Conservation (phyloP, 2,797 vertebrate genomes). For the Bradypus variegatus region DNA sequence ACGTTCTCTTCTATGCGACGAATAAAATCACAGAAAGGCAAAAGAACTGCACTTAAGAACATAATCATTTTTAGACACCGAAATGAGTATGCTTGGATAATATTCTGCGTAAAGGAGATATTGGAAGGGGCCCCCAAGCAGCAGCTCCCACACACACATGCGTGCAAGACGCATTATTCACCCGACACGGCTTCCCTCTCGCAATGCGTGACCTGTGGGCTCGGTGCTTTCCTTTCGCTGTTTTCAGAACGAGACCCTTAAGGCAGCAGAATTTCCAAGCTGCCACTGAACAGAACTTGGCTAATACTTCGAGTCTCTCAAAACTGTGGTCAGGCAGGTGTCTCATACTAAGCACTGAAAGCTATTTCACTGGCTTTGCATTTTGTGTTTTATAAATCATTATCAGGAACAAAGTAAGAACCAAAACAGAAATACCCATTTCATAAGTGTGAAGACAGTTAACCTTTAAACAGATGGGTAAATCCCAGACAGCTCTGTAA, state of each 20-base stretch:
- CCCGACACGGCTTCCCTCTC: too few species aligned
- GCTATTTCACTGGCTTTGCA: slow-evolving; percentile 39
- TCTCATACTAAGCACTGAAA: slow-evolving; percentile 46
- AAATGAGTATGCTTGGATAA: not conserved
- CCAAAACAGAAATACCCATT: slow-evolving; percentile 79
- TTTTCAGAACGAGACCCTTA: not conserved
- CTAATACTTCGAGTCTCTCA: not conserved
- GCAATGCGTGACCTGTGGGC: too few species aligned
- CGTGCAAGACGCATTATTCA: not conserved
- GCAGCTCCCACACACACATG: not conserved
- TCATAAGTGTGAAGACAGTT: slow-evolving; percentile 82
- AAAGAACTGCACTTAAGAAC: not conserved
- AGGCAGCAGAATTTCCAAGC: not conserved
- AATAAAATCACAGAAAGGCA: not conserved
- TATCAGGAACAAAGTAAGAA: slow-evolving; percentile 74
- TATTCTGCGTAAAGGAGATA: not conserved
- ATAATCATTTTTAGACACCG: not conserved
- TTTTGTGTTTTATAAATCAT: slow-evolving; percentile 75
- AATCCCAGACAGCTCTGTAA: slow-evolving; percentile 81
- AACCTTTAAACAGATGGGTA: slow-evolving; percentile 90
- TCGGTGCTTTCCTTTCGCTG: rapidly evolving
- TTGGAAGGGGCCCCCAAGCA: not conserved
- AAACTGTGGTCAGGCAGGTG: slow-evolving; percentile 57
- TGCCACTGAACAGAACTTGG: not conserved
- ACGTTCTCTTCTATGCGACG: not conserved